These are phyloP conservation scores for Stenopsyche tienmushanensis DNA, from an alignment of 1,140 invertebrate genomes.

Conservation along the genomic window DNA sequence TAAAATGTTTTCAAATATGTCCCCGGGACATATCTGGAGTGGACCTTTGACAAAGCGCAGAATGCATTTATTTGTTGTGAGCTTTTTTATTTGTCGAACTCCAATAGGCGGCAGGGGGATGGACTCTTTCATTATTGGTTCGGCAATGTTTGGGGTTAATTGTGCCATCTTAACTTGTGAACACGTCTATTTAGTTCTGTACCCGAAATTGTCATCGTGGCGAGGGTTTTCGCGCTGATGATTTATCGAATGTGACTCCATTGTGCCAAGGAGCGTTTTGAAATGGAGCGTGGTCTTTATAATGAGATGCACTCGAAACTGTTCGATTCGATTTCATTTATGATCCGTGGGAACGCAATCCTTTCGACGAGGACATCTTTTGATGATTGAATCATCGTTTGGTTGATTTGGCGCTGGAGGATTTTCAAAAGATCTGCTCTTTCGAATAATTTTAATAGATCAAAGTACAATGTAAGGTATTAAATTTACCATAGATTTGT, in stretches of 20 bases:
- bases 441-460: no score
- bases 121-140: conserved; percentile 18
- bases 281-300: conserved; percentile 39
- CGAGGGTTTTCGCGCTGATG: neutral
- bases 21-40: conserved; percentile 34
- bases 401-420: neutral
- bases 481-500: no score
- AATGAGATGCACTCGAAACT: conserved; percentile 21
- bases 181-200: conserved; percentile 1
- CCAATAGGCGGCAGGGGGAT: neutral
- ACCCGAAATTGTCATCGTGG: neutral
- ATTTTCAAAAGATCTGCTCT: no score
- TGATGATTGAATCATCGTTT: neutral
- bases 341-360: conserved; percentile 6
- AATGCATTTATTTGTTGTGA: conserved; percentile 17
- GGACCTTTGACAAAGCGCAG: conserved; percentile 16
- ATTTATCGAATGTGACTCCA: conserved; percentile 11
- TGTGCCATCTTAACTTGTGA: conserved; percentile 30
- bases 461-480: no score
- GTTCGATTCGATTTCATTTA: conserved; percentile 10
- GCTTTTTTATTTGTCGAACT: neutral
- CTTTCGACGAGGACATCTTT: neutral
- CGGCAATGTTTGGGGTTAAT: conserved; percentile 28
- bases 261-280: conserved; percentile 21
- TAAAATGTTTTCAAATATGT: conserved; percentile 43